Evolutionary conservation across 2,797 vertebrate species (phyloP).

Genomic region (Anomalospiza imberbis): DNA sequence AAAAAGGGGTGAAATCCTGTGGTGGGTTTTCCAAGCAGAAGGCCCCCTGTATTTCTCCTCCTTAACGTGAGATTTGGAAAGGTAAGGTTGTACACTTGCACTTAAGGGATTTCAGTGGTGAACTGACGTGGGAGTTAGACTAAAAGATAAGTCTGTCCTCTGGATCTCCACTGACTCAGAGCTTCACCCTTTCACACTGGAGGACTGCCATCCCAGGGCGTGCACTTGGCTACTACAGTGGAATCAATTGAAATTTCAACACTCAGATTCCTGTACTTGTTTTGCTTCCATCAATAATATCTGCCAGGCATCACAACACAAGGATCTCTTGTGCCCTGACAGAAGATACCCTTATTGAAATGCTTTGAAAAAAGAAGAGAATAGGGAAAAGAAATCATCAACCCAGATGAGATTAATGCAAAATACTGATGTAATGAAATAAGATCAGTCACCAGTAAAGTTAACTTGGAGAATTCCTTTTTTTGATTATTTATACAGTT

Average conservation of each 20-base stretch:
- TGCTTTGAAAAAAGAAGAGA: not conserved
- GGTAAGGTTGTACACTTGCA: not conserved
- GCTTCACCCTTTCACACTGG: not conserved
- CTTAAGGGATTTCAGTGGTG: not conserved
- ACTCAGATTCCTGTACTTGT: not conserved
- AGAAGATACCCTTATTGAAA: not conserved
- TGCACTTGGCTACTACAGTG: not conserved
- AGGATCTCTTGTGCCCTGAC: not conserved
- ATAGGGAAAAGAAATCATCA: not conserved
- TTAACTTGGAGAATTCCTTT: slow-evolving; percentile 6
- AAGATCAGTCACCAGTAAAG: slow-evolving; percentile 15
- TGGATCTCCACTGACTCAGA: not conserved
- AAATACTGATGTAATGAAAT: slow-evolving; percentile 25
- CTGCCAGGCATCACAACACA: not conserved
- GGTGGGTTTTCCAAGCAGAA: not conserved
- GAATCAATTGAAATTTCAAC: not conserved
- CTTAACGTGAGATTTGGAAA: not conserved
- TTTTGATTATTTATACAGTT: slow-evolving; percentile 37
- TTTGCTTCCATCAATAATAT: not conserved
- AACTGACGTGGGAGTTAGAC: not conserved
- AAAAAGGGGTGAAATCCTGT: not conserved
- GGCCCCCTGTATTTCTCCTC: not conserved
- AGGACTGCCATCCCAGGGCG: not conserved
- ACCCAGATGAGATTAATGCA: not conserved
- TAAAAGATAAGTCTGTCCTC: not conserved